phyloP scores from a whole-genome alignment of 2,888 invertebrate genomes.

The Oegoconia quadripuncta region DNA sequence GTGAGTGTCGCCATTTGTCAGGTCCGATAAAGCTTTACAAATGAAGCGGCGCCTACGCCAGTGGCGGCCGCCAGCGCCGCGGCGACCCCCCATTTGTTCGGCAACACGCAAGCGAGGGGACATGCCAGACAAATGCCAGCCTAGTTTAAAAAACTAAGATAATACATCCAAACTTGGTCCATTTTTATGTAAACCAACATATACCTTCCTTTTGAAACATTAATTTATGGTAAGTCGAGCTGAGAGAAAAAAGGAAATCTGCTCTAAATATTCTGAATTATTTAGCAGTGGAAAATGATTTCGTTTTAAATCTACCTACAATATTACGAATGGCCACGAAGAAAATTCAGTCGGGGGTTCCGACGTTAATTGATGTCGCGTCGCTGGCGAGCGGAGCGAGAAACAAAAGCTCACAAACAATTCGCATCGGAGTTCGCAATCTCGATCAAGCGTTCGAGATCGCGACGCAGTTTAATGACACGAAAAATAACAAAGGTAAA shows the following conservation, averaged over 20 bases:
- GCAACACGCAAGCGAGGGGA: slow-evolving; percentile 58
- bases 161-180: slow-evolving; percentile 36
- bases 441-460: slow-evolving; percentile 74
- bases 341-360: slow-evolving; percentile 68
- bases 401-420: slow-evolving; percentile 78
- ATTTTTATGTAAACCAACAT: slow-evolving; percentile 31
- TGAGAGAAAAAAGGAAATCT: slow-evolving; percentile 33
- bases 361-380: slow-evolving; percentile 77
- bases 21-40: slow-evolving; percentile 69
- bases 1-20: slow-evolving; percentile 64
- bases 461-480: slow-evolving; percentile 79
- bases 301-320: slow-evolving; percentile 58
- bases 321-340: slow-evolving; percentile 57
- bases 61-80: slow-evolving; percentile 43
- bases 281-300: slow-evolving; percentile 44
- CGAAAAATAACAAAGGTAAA: slow-evolving; percentile 80
- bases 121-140: slow-evolving; percentile 53
- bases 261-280: slow-evolving; percentile 26
- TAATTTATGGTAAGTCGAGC: slow-evolving; percentile 19
- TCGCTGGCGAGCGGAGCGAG: slow-evolving; percentile 66
- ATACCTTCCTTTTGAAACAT: slow-evolving; percentile 25
- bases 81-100: slow-evolving; percentile 58
- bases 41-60: slow-evolving; percentile 62
- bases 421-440: slow-evolving; percentile 76
- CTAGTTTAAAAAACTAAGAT: slow-evolving; percentile 49